Evolutionary conservation across 2,797 vertebrate species (phyloP).

Genomic region (Rhodeus uyekii): DNA sequence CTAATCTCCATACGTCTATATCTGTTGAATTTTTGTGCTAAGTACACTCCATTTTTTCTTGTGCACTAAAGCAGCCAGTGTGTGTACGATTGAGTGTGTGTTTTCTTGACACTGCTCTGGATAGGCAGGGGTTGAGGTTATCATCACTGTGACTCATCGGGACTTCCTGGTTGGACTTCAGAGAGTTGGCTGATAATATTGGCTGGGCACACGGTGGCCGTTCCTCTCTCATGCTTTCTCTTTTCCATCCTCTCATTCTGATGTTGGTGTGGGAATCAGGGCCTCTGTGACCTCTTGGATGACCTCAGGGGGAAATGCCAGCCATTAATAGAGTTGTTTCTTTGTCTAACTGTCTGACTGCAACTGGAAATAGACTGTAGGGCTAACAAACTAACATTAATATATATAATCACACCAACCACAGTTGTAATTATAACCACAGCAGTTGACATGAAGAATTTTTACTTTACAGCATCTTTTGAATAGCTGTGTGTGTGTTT

Average conservation of each 20-base stretch:
- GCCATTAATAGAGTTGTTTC: slow-evolving; percentile 28
- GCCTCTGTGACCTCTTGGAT: slow-evolving; percentile 20
- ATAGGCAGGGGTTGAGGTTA: slow-evolving; percentile 61
- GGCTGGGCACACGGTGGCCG: slow-evolving; percentile 39
- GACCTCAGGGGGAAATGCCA: slow-evolving; percentile 23
- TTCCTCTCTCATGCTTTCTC: slow-evolving; percentile 55
- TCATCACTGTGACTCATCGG: slow-evolving; percentile 60
- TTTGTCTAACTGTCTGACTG: not conserved
- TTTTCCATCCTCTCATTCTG: slow-evolving; percentile 64
- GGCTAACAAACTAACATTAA: not conserved
- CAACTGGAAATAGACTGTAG: slow-evolving; percentile 16
- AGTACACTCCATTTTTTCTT: not conserved
- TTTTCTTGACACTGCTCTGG: slow-evolving; percentile 47
- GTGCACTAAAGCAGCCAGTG: not conserved
- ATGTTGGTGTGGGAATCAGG: slow-evolving; percentile 55
- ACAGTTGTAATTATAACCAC: too few relatives aligned
- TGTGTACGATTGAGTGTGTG: slow-evolving; percentile 23
- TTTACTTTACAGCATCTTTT: not conserved
- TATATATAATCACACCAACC: not conserved
- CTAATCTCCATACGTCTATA: not conserved
- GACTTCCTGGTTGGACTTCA: slow-evolving; percentile 56
- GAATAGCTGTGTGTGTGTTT: not conserved
- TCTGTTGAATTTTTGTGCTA: not conserved
- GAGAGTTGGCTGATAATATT: slow-evolving; percentile 53
- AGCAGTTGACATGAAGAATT: not conserved